Conservation (phyloP, 2,797 vertebrate species). For the Sus cebifrons region DNA sequence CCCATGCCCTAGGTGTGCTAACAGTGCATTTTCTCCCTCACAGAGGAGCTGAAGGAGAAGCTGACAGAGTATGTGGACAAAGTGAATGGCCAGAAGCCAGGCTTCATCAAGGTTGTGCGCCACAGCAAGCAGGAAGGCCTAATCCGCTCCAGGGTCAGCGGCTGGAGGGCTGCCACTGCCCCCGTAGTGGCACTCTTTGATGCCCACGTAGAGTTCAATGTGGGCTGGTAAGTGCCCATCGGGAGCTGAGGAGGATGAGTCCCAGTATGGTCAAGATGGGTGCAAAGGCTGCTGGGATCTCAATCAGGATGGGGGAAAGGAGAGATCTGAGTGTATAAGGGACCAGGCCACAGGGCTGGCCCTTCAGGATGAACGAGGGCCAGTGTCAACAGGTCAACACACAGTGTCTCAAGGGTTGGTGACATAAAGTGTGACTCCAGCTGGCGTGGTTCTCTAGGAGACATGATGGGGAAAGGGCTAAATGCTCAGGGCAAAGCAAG, state of each 20-base stretch:
- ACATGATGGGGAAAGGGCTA: not conserved
- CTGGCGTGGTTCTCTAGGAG: not conserved
- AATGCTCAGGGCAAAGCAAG: not conserved
- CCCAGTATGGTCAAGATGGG: not conserved
- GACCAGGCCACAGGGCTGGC: not conserved
- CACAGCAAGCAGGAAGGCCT: slow-evolving; percentile 97
- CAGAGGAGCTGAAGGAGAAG: slow-evolving; percentile 98
- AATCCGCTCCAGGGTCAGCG: slow-evolving; percentile 97
- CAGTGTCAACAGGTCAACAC: not conserved
- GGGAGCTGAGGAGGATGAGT: not conserved
- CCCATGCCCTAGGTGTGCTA: not conserved
- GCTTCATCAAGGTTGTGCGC: slow-evolving; percentile 97
- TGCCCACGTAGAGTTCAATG: slow-evolving; percentile 98
- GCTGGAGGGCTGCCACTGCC: slow-evolving; percentile 96
- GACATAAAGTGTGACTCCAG: not conserved
- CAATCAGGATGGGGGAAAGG: not conserved
- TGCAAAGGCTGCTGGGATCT: slow-evolving; percentile 43
- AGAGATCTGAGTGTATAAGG: not conserved
- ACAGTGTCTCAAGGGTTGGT: not conserved
- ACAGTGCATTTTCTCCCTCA: slow-evolving; percentile 39
- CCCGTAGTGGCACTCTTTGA: slow-evolving; percentile 98
- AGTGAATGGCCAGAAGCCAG: slow-evolving; percentile 93
- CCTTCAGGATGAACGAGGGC: not conserved
- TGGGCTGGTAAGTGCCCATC: slow-evolving; percentile 95
- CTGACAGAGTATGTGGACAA: slow-evolving; percentile 95